Percentiles rank a stretch among this genome's conserved stretches.
Conservation (phyloP, 2,797 vertebrate species). For the Hippocampus kuda region DNA sequence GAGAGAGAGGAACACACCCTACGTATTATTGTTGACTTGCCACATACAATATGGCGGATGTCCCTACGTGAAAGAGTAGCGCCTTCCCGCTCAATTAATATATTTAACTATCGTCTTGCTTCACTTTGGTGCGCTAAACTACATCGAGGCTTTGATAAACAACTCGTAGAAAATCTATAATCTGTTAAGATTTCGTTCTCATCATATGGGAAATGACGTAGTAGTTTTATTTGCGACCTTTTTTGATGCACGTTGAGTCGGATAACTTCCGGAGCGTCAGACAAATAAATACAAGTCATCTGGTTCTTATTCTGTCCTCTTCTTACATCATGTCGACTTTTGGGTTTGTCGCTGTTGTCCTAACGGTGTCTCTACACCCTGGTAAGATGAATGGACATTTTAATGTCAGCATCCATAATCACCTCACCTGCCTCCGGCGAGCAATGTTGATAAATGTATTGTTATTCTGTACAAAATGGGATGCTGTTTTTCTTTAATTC, state of each 20-base stretch:
- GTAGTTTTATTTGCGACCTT: neutral
- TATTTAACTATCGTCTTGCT: neutral
- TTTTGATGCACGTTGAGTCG: neutral
- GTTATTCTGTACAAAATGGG: neutral
- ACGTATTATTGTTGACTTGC: too few relatives aligned
- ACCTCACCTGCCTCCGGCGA: slow-evolving; percentile 5
- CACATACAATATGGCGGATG: neutral
- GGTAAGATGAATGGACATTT: slow-evolving; percentile 34
- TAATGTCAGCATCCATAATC: slow-evolving; percentile 1
- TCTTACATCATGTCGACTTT: slow-evolving; percentile 26
- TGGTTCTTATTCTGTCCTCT: neutral
- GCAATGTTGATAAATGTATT: slow-evolving; percentile 1
- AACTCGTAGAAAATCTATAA: neutral
- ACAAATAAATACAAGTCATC: neutral
- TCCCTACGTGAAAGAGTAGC: neutral
- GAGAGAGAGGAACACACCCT: too few relatives aligned
- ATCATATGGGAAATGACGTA: neutral
- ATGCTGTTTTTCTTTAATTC: neutral
- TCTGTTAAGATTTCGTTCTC: neutral
- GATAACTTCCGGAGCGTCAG: neutral
- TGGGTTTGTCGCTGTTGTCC: slow-evolving; percentile 17
- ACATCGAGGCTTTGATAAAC: too few relatives aligned
- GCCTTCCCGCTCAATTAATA: too few relatives aligned
- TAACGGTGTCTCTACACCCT: slow-evolving; percentile 24
- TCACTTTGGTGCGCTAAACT: neutral